Conservation (phyloP, 2,888 invertebrate species). For the Leucania comma region DNA sequence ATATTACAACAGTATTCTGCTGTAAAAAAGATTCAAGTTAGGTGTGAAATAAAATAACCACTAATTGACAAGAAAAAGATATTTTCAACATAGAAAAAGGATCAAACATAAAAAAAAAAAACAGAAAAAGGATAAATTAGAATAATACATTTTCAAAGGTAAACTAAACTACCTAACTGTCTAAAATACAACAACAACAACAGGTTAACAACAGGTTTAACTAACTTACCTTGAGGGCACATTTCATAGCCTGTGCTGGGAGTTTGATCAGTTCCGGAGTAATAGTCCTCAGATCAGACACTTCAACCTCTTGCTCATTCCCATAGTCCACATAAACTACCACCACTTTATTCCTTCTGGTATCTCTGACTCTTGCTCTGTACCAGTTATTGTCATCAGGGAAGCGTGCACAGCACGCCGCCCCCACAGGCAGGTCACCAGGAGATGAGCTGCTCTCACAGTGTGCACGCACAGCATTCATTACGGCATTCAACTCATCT, state of each 20-base stretch:
- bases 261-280: constrained; percentile 92
- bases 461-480: constrained; percentile 92
- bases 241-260: constrained; percentile 94
- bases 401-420: constrained; percentile 95
- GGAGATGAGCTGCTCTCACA: constrained; percentile 89
- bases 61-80: not conserved
- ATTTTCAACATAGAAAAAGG: constrained; percentile 10
- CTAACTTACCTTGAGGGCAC: constrained; percentile 91
- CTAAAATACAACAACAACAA: too few species aligned
- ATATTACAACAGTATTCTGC: not conserved
- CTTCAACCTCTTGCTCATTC: constrained; percentile 95
- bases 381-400: constrained; percentile 97
- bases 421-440: constrained; percentile 89
- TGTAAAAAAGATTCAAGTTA: not conserved
- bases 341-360: constrained; percentile 90
- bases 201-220: not conserved
- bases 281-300: constrained; percentile 91
- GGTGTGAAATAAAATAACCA: not conserved
- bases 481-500: constrained; percentile 91
- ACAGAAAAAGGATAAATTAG: not conserved
- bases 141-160: not conserved
- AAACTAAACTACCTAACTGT: not conserved
- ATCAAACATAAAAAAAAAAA: too few species aligned
- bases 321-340: constrained; percentile 99
- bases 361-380: constrained; percentile 94